Evolutionary conservation across 2,113 vertebrate species (phyloP), one percentile per base, ranked within the genome.

Genomic region (Protobothrops mucrosquamatus): DNA sequence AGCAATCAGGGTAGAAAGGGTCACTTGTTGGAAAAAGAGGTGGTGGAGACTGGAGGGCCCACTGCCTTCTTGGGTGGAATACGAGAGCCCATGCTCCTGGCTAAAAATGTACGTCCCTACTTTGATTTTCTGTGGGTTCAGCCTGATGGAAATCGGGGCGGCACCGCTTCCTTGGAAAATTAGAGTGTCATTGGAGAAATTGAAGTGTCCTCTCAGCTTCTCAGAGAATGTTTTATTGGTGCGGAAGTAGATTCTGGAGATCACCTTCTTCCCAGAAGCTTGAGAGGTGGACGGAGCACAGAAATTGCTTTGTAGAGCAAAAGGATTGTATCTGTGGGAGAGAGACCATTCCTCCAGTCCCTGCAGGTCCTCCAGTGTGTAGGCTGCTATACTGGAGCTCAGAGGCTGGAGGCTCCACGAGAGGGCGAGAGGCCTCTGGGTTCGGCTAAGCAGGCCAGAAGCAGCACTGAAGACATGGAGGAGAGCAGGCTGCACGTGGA

Each of bases 1-100:
- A 1, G 92, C 91, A 48, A 97, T 23, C 26, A 97, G 48, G 85
- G 95, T 96, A 23, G 92, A 95, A 51, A 97, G 91, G 7, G 95
- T 91, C 46, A 91, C 61, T 29, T 94, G 89, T 22, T 96, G 94
- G 94, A 93, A 94, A 81, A 97, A 93, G 1, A 97, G 43, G 0
- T 88, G 95, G 24, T 0, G 20, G 22, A 54, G 88, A 43, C 93
- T 95, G 61, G 88, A 52, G 3, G 0, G 0, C 46, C 29, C 22
- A 0, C 11, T 87, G 11, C 12, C 88, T 26, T 94, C 92, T 69
- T 85, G 29, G 15, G 22, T 92, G 3, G 46, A 14, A 26, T 92
- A 86, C 92, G 91, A 95, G 0, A 89, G 93, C 52, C 91, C 26
- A 0, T 46, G 69, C 2, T 12, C 4, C 10, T 89, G 74, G 55